phyloP scores from a whole-genome alignment of 2,113 vertebrate species.

The Glaucidium brasilianum region DNA sequence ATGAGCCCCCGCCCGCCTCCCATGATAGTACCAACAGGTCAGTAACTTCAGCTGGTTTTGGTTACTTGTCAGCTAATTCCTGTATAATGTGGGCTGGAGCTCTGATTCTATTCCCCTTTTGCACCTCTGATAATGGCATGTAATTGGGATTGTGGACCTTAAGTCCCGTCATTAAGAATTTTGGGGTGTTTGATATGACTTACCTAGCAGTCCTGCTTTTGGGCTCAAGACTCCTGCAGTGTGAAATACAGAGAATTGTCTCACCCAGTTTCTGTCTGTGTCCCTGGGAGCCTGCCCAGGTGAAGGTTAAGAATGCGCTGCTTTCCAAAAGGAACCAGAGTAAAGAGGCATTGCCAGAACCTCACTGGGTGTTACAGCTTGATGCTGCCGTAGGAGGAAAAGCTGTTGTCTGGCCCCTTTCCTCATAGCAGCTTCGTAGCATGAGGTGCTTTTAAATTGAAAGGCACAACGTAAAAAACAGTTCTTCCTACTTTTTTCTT shows the following conservation, averaged over 20 bases:
- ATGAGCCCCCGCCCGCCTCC: slow-evolving; percentile 94
- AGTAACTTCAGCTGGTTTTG: neutral
- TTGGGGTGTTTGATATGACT: neutral
- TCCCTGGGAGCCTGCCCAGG: neutral
- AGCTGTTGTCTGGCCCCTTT: neutral
- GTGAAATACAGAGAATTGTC: neutral
- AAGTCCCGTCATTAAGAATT: neutral
- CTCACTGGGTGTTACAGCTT: neutral
- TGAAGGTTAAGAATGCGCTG: neutral
- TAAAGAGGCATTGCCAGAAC: neutral
- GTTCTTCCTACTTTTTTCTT: neutral
- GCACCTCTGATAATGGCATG: neutral
- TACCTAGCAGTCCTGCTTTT: neutral
- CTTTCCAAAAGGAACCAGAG: neutral
- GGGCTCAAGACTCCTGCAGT: neutral
- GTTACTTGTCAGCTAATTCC: neutral
- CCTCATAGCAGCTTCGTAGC: neutral
- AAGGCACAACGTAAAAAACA: neutral
- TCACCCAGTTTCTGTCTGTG: rapidly evolving
- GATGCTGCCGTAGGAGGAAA: neutral
- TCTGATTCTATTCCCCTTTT: neutral
- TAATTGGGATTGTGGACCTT: neutral
- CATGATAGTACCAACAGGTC: slow-evolving; percentile 94
- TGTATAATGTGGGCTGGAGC: rapidly evolving
- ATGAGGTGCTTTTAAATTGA: neutral